phyloP scores from a whole-genome alignment of 2,113 vertebrate genomes.

The Danio rerio region GRCz12tu NC_133188.1:6925501-6926000 shows the following conservation, averaged over 20 bases:
- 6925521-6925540: neutral
- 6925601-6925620: neutral
- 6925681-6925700: neutral
- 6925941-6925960: slow-evolving; percentile 34
- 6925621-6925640: neutral
- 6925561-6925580: neutral
- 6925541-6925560: neutral
- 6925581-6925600: neutral
- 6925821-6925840: slow-evolving; percentile 13
- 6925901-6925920: neutral
- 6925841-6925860: neutral
- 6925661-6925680: neutral
- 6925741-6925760: slow-evolving; percentile 4
- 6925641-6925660: neutral
- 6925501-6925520: neutral
- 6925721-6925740: slow-evolving; percentile 2
- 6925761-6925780: neutral
- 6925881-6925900: neutral
- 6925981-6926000: slow-evolving; percentile 9
- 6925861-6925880: slow-evolving; percentile 14
- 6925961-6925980: slow-evolving; percentile 27
- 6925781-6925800: slow-evolving; percentile 13
- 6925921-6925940: slow-evolving; percentile 20
- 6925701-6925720: neutral
- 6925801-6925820: neutral